These are phyloP conservation scores for Trachops cirrhosus DNA, from an alignment of 2,797 vertebrate genomes.

Conservation along the genomic window DNA sequence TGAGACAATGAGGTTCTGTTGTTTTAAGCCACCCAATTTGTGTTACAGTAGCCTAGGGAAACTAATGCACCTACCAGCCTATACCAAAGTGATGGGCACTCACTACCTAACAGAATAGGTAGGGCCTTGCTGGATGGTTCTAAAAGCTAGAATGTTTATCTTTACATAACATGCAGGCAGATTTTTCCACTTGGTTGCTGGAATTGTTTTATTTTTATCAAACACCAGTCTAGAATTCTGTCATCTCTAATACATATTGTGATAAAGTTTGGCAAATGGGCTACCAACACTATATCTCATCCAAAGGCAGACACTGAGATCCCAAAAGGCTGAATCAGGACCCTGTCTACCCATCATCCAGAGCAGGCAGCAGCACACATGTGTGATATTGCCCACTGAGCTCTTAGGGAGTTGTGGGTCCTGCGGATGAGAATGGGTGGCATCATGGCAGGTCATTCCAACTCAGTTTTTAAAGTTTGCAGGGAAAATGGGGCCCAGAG, in stretches of 20 bases:
- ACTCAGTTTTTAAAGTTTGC: background rate
- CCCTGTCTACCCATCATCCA: too few species aligned
- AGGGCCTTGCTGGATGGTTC: background rate
- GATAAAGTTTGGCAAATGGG: background rate
- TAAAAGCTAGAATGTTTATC: background rate
- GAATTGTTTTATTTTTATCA: conserved; percentile 2
- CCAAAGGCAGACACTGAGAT: background rate
- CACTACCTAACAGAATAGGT: background rate
- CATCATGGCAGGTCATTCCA: background rate
- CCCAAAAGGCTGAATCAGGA: background rate
- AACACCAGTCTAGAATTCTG: background rate
- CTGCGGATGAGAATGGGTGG: background rate
- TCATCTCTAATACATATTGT: background rate
- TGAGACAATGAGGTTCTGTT: background rate
- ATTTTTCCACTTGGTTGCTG: background rate
- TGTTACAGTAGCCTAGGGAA: background rate
- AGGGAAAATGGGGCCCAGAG: background rate
- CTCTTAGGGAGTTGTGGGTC: background rate
- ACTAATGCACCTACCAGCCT: background rate
- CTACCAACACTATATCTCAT: background rate
- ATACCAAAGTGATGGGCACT: background rate
- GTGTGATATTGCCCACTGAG: background rate
- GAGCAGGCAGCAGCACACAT: background rate
- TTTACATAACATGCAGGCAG: background rate
- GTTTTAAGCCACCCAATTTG: background rate